Evolutionary conservation across 2,113 vertebrate genomes (phyloP).

Genomic region (Protobothrops flavoviridis): DNA sequence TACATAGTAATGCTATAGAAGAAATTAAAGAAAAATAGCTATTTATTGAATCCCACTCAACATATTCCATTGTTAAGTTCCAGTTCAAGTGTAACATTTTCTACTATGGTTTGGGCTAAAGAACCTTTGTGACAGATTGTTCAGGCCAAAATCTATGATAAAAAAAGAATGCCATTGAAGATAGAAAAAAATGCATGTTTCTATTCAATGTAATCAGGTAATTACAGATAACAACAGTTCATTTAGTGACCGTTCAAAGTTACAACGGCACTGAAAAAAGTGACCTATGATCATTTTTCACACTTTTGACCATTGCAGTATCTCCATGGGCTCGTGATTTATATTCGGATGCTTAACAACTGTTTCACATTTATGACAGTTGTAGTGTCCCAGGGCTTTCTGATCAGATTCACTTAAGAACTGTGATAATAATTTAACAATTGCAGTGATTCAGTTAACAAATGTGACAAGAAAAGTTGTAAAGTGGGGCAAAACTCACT

Average conservation of each 20-base stretch:
- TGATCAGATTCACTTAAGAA: background rate
- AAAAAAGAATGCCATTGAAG: background rate
- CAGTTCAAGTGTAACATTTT: background rate
- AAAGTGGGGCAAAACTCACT: background rate
- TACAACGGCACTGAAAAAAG: background rate
- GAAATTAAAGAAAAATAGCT: background rate
- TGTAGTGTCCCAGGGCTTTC: background rate
- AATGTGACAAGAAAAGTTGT: background rate
- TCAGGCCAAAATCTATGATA: background rate
- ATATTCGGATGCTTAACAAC: background rate
- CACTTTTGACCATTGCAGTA: background rate
- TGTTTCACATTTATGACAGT: background rate
- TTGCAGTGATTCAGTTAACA: background rate
- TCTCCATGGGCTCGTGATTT: background rate
- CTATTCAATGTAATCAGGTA: background rate
- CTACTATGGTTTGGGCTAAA: background rate
- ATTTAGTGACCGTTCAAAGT: background rate
- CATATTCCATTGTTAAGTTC: background rate
- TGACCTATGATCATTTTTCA: background rate
- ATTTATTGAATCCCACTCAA: too few relatives aligned
- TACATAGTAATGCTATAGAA: background rate
- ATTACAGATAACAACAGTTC: background rate
- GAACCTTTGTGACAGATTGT: background rate
- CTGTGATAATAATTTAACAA: background rate
- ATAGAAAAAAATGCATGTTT: background rate